Percentiles rank a stretch among this genome's conserved stretches.
phyloP scores from a whole-genome alignment of 2,888 invertebrate genomes.

The Mesorhabditis belari region DNA sequence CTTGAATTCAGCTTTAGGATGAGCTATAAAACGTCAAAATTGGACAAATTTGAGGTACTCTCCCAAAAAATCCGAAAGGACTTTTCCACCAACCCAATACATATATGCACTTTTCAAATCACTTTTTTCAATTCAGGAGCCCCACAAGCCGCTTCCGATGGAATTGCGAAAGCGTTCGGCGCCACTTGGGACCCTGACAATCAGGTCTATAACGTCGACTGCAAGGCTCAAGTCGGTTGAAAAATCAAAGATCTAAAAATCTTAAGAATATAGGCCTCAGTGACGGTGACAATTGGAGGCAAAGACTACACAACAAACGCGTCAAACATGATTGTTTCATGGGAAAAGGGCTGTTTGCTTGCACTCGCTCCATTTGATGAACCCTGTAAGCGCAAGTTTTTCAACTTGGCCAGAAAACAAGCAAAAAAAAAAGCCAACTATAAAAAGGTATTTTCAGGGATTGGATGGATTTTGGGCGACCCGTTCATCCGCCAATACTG shows the following conservation, averaged over 20 bases:
- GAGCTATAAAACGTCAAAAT: no score
- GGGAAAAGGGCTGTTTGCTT: neutral
- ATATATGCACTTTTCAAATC: neutral
- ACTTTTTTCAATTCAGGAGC: neutral
- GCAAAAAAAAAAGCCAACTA: no score
- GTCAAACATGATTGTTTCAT: slow-evolving; percentile 16
- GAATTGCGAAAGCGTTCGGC: slow-evolving; percentile 19
- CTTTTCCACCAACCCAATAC: no score
- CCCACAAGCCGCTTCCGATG: slow-evolving; percentile 10
- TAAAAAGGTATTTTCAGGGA: no score
- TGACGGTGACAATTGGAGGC: slow-evolving; percentile 9
- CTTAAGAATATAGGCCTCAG: neutral
- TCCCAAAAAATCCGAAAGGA: no score
- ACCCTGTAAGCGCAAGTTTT: no score
- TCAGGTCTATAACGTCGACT: slow-evolving; percentile 1
- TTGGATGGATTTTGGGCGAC: slow-evolving; percentile 30
- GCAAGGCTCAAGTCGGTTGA: slow-evolving; percentile 5
- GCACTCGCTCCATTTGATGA: no score
- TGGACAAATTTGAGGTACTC: no score
- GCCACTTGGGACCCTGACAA: slow-evolving; percentile 10
- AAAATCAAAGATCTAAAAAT: no score
- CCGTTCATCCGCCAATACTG: slow-evolving; percentile 38
- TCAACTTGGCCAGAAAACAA: no score
- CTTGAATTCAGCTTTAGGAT: no score
- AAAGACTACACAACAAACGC: slow-evolving; percentile 11